Percentiles rank a stretch among this genome's conserved stretches.
Evolutionary conservation across 2,113 vertebrate genomes (phyloP).

Genomic region (Hyla sarda): DNA sequence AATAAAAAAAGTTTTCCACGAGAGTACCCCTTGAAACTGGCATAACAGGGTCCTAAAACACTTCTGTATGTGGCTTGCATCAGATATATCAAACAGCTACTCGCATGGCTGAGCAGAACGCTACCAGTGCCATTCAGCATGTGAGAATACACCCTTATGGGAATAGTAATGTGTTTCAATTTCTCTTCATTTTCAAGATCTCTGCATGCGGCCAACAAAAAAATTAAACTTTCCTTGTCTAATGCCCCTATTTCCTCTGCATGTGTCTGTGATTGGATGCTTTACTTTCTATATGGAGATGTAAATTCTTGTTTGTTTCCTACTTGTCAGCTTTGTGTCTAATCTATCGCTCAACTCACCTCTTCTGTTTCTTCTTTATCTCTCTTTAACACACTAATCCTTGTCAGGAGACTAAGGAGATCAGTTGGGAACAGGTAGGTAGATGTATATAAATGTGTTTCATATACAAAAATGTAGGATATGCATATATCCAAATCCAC

Average conservation of each 20-base stretch:
- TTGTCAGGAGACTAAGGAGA: conserved; percentile 87
- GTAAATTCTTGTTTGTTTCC: conserved; percentile 57
- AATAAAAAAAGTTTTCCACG: too few relatives aligned
- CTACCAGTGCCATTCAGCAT: too few relatives aligned
- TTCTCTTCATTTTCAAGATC: too few relatives aligned
- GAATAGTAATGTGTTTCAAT: too few relatives aligned
- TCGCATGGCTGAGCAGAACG: too few relatives aligned
- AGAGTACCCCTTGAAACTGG: too few relatives aligned
- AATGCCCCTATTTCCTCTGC: too few relatives aligned
- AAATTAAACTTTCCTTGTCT: too few relatives aligned
- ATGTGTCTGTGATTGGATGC: not conserved
- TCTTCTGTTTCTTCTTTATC: conserved; percentile 66
- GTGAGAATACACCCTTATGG: too few relatives aligned
- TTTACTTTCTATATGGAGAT: not conserved
- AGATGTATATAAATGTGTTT: not conserved
- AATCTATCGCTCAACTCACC: conserved; percentile 17
- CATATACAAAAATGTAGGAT: not conserved
- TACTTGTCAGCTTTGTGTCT: not conserved
- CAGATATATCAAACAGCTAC: not conserved
- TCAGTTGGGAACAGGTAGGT: conserved; percentile 91
- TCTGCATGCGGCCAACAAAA: too few relatives aligned
- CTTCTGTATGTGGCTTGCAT: not conserved
- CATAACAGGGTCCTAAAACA: not conserved
- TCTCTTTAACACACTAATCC: conserved; percentile 62
- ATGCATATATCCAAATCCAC: too few relatives aligned